Evolutionary conservation across 2,888 invertebrate species (phyloP), one percentile per base, ranked within the genome.

Genomic region (Tetragnatha montana): DNA sequence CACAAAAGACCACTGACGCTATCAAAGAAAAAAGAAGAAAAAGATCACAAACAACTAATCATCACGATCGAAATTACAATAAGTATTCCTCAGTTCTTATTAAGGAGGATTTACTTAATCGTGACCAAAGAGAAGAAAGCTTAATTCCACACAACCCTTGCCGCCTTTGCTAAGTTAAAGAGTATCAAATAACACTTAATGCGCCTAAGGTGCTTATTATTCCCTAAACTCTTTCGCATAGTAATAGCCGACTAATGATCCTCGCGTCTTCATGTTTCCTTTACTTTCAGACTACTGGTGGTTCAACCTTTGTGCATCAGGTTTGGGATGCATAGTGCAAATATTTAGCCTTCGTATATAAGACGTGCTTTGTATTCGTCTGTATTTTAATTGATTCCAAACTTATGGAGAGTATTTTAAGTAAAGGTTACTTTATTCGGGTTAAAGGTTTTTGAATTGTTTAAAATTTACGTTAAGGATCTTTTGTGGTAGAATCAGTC

Each of bases 101-200:
- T 82, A 82, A 82, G 60, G 22, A 6, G 7, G 49, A 35, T 69
- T 69, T 71, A 50, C 35, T 84, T 84, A 22, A 84, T 84, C 83
- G 83, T 88, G 88, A 88, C 88, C 19, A 70, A 76, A 71, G 51
- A 35, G 70, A 14, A 35, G 68, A 71, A 80, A 71, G 60, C 49
- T 79, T 71, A 80, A 80, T 73, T 70, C 80, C 70, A 47, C 60
- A 86, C 19, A 83, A 73, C 81, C 51, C n/a, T 21, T 8, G 17
- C 14, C 17, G 70, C 47, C 78, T 71, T 82, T 71, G 49, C 60
- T 21, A 60, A 88, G 78, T 88, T 78, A 88, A 88, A 79, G 88
- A 82, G 73, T 82, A 78, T 75, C 82, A 88, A 88, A 88, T 82
- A 76, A 73, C 82, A 82, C 82, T 51, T 82, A 82, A 87, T 87